Conservation (phyloP, 2,888 invertebrate genomes). For the Cephus pulcher region DNA sequence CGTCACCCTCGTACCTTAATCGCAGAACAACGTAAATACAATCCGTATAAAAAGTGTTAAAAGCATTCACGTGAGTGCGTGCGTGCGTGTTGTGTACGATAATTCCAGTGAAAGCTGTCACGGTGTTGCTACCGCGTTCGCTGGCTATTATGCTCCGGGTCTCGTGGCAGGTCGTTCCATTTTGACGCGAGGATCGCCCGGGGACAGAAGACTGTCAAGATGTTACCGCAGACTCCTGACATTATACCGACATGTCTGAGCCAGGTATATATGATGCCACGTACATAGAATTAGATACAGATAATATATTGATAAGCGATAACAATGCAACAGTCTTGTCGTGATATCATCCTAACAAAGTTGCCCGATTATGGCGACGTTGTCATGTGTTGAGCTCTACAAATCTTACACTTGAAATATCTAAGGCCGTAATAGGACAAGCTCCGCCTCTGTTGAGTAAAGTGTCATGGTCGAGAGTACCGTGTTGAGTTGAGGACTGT, state of each 20-base stretch:
- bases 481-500: too few relatives aligned
- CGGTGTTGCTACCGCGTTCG: slow-evolving; percentile 1
- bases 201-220: slow-evolving; percentile 28
- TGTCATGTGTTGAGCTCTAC: too few relatives aligned
- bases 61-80: not conserved
- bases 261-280: slow-evolving; percentile 37
- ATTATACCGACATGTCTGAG: slow-evolving; percentile 53
- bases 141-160: slow-evolving; percentile 24
- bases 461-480: too few relatives aligned
- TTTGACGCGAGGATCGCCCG: slow-evolving; percentile 4
- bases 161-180: slow-evolving; percentile 22
- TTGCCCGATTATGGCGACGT: too few relatives aligned
- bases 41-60: not conserved
- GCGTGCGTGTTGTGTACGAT: slow-evolving; percentile 13
- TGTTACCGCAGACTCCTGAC: slow-evolving; percentile 56
- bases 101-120: slow-evolving; percentile 1
- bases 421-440: too few relatives aligned
- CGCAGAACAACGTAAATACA: too few relatives aligned
- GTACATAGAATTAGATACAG: not conserved
- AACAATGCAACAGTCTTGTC: too few relatives aligned
- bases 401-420: too few relatives aligned
- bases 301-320: not conserved
- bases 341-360: too few relatives aligned
- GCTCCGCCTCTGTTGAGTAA: too few relatives aligned
- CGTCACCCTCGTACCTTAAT: too few relatives aligned